Evolutionary conservation across 2,888 invertebrate species (phyloP), one percentile per base, ranked within the genome.

Genomic region (Lochmaea capreae): DNA sequence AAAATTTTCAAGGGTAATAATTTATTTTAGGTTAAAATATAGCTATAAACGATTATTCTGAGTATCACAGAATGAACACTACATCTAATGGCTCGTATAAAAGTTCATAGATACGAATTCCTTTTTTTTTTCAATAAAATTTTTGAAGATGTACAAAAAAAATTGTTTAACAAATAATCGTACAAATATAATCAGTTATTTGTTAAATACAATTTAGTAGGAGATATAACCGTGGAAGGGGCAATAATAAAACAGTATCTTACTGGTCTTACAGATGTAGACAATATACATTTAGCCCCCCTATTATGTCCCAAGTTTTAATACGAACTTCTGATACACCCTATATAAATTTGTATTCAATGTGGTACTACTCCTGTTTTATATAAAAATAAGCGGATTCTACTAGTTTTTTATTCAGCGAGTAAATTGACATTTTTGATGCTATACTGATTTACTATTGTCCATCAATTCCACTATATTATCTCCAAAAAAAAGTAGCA

Each of bases 61-160:
- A 86, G 84, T 87, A 87, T 87, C 87, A 87, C 87, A 87, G 87
- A 87, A 87, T 86, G 84, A 86, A 87, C 84, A 86, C 87, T 87
- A 87, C 86, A 86, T 83, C 87, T 87, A 87, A 84, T 87, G 87
- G 87, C 87, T 86, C 86, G 85, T 87, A 86, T 86, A 85, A 86
- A 86, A 86, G 85, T 85, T 83, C 80, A 80, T 83, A 83, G 83
- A 85, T 85, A 85, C 83, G 84, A 85, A 26, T 73, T 71, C 82
- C n/a, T 63, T 63, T 63, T 39, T 61, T n/a, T 33, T 33, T 61
- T 59, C 33, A 39, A 61, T 61, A 39, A n/a, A 14, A 14, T 26
- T 39, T 39, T 9, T 61, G 0, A 61, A n/a, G 61, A 61, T 61
- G 39, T 61, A 61, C 39, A 61, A 39, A 33, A 9, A 39, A 16